Conservation (phyloP, 2,113 vertebrate genomes). For the Proteles cristata region DNA sequence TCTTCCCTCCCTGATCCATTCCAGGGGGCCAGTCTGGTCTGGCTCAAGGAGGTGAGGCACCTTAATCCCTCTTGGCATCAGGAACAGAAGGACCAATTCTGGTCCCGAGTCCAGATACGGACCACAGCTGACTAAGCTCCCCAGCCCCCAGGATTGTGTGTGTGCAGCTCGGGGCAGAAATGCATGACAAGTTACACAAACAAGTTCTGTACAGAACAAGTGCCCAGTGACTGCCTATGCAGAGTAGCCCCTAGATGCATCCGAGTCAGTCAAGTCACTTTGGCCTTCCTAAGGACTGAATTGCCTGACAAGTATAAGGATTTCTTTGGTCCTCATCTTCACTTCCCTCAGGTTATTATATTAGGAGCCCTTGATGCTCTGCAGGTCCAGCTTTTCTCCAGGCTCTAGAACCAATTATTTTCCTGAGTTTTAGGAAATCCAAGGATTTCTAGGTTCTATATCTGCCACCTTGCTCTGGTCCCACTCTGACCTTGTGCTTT, state of each 20-base stretch:
- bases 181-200: too few relatives aligned
- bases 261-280: background rate
- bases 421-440: background rate
- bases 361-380: background rate
- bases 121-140: too few relatives aligned
- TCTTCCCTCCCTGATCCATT: too few relatives aligned
- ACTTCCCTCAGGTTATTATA: background rate
- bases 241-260: background rate
- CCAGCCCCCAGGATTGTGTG: too few relatives aligned
- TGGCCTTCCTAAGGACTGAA: background rate
- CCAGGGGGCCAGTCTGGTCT: too few relatives aligned
- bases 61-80: too few relatives aligned
- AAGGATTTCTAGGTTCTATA: background rate
- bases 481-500: background rate
- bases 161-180: too few relatives aligned
- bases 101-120: too few relatives aligned
- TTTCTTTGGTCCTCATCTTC: background rate
- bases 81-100: too few relatives aligned
- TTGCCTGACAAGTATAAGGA: background rate
- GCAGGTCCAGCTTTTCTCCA: background rate
- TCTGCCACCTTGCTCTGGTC: background rate
- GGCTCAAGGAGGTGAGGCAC: too few relatives aligned
- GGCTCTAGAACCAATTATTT: background rate
- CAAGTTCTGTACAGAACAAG: too few relatives aligned
- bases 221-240: background rate